Conservation (phyloP, 2,888 invertebrate genomes). For the Apoda limacodes region DNA sequence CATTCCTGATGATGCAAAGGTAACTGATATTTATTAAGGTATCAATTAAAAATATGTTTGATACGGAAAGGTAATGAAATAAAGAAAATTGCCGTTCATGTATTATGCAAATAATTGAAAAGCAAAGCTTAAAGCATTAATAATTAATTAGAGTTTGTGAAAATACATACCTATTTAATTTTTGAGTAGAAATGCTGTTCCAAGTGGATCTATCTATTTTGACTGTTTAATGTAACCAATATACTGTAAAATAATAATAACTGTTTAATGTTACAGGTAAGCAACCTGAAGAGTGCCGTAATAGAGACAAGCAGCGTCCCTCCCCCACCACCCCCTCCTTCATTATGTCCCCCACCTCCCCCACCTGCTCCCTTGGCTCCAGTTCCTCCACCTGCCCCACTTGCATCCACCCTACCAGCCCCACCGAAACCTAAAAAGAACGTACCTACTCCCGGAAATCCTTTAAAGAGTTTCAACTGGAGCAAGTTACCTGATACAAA, state of each 20-base stretch:
- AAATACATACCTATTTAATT: too few relatives aligned
- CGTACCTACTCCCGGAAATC: constrained; percentile 92
- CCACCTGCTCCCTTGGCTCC: constrained; percentile 73
- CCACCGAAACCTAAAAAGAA: constrained; percentile 80
- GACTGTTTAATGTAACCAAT: too few relatives aligned
- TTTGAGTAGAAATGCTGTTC: too few relatives aligned
- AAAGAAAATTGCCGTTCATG: too few relatives aligned
- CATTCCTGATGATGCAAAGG: constrained; percentile 94
- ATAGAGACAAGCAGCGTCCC: constrained; percentile 43
- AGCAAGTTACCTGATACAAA: constrained; percentile 93
- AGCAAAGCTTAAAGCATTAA: too few relatives aligned
- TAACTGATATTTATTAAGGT: too few relatives aligned
- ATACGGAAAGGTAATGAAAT: too few relatives aligned
- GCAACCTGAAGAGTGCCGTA: constrained; percentile 59
- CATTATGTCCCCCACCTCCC: constrained; percentile 66
- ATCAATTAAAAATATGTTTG: too few relatives aligned
- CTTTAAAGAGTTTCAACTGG: constrained; percentile 98
- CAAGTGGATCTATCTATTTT: too few relatives aligned
- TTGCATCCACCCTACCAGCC: constrained; percentile 63
- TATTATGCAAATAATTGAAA: too few relatives aligned
- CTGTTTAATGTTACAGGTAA: constrained; percentile 39
- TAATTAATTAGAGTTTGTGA: too few relatives aligned
- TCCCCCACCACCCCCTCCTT: constrained; percentile 63
- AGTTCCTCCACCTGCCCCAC: constrained; percentile 68
- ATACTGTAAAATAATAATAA: too few relatives aligned